phyloP scores from a whole-genome alignment of 2,888 invertebrate species.

The Taphrorychus bicolor region DNA sequence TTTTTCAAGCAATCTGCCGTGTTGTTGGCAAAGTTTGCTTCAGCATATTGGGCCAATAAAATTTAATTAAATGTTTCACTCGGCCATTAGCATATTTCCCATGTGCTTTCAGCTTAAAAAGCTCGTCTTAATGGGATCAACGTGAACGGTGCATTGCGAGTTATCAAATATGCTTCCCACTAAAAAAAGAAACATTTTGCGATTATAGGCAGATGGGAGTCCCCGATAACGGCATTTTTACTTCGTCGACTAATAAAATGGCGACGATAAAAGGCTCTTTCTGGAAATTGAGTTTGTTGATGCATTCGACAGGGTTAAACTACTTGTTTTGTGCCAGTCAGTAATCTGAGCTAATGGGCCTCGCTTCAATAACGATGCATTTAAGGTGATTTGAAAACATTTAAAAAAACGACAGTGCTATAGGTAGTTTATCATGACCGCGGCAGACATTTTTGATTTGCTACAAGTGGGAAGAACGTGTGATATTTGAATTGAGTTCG shows the following conservation, averaged over 20 bases:
- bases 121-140: constrained; percentile 27
- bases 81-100: constrained; percentile 13
- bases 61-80: constrained; percentile 3
- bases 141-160: constrained; percentile 15
- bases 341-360: neutral
- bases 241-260: neutral
- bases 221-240: neutral
- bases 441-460: no score
- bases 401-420: neutral
- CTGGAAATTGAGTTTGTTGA: constrained; percentile 3
- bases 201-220: constrained; percentile 20
- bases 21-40: constrained; percentile 5
- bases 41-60: neutral
- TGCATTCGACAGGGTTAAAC: neutral
- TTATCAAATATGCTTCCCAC: constrained; percentile 21
- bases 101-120: constrained; percentile 21
- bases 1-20: constrained; percentile 6
- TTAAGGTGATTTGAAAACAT: neutral
- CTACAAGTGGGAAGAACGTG: no score
- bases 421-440: no score
- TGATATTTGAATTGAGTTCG: no score
- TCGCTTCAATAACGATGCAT: neutral
- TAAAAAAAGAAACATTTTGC: constrained; percentile 10
- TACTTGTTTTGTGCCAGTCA: neutral
- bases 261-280: neutral